Conservation (phyloP, 1,140 invertebrate species). For the Ceratosolen solmsi region DNA sequence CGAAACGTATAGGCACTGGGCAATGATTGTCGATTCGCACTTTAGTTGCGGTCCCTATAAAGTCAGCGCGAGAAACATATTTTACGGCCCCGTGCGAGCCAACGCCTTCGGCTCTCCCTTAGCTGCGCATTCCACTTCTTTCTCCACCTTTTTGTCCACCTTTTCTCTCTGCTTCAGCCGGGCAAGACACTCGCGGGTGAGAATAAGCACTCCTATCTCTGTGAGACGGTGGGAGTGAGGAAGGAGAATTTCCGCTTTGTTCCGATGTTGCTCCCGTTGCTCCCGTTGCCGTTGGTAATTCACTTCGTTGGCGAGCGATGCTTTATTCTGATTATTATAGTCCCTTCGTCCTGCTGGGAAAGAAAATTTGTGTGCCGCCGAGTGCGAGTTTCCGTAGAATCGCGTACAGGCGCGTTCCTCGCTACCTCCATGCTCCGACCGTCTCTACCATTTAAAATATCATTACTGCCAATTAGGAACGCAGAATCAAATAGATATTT, state of each 20-base stretch:
- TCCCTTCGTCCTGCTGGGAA: not conserved
- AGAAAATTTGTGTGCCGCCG: not conserved
- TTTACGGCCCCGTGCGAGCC: slow-evolving; percentile 48
- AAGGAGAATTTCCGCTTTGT: too few relatives aligned
- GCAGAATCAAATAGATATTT: too few relatives aligned
- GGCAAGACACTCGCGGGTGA: too few relatives aligned
- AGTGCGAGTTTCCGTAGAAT: not conserved
- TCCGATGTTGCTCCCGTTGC: not conserved
- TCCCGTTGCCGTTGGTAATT: not conserved
- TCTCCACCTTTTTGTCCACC: too few relatives aligned
- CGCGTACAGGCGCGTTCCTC: too few relatives aligned
- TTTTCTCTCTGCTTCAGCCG: too few relatives aligned
- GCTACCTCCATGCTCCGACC: not conserved
- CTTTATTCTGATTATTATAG: not conserved
- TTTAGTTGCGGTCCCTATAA: slow-evolving; percentile 14
- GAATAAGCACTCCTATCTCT: not conserved
- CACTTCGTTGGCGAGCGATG: not conserved
- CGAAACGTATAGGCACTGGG: slow-evolving; percentile 35
- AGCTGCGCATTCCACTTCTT: too few relatives aligned
- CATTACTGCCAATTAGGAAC: too few relatives aligned
- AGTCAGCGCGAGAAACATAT: slow-evolving; percentile 58
- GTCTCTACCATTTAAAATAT: too few relatives aligned
- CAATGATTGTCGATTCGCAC: slow-evolving; percentile 43
- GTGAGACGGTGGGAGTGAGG: not conserved
- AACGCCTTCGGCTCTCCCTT: slow-evolving; percentile 14